phyloP scores from a whole-genome alignment of 2,888 invertebrate genomes.

The Conistra vaccinii region DNA sequence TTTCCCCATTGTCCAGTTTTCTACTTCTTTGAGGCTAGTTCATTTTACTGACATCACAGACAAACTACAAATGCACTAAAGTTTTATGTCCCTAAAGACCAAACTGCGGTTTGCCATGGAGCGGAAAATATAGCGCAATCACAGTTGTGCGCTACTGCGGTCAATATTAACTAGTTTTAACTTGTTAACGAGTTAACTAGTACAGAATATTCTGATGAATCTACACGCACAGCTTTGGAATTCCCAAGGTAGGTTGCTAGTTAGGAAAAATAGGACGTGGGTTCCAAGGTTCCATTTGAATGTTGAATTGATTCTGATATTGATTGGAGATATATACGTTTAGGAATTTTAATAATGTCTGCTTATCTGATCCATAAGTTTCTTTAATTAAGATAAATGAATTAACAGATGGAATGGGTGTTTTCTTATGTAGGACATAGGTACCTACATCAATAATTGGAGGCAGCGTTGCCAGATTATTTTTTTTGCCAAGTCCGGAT shows the following conservation, averaged over 20 bases:
- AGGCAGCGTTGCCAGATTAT: too few species aligned
- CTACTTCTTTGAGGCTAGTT: constrained; percentile 10
- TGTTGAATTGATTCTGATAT: constrained; percentile 34
- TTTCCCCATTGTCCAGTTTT: constrained; percentile 17
- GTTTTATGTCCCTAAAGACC: constrained; percentile 23
- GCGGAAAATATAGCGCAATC: constrained; percentile 26
- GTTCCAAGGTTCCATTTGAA: constrained; percentile 53
- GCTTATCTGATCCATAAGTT: constrained; percentile 26
- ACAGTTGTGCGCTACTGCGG: constrained; percentile 11
- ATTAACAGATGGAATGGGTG: too few species aligned
- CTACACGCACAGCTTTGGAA: constrained; percentile 45
- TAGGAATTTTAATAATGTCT: constrained; percentile 2
- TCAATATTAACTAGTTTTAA: constrained; percentile 32
- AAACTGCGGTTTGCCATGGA: constrained; percentile 27
- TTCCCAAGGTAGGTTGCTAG: constrained; percentile 48
- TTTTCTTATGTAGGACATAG: too few species aligned
- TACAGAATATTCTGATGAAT: constrained; percentile 34
- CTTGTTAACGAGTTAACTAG: constrained; percentile 20
- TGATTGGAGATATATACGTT: constrained; percentile 4
- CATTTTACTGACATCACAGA: constrained; percentile 9
- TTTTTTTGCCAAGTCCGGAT: too few species aligned
- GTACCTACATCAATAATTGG: too few species aligned
- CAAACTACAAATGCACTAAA: constrained; percentile 18
- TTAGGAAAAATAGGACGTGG: constrained; percentile 54
- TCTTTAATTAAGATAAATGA: too few species aligned